phyloP scores from a whole-genome alignment of 1,140 invertebrate genomes.

The Cherax destructor region DNA sequence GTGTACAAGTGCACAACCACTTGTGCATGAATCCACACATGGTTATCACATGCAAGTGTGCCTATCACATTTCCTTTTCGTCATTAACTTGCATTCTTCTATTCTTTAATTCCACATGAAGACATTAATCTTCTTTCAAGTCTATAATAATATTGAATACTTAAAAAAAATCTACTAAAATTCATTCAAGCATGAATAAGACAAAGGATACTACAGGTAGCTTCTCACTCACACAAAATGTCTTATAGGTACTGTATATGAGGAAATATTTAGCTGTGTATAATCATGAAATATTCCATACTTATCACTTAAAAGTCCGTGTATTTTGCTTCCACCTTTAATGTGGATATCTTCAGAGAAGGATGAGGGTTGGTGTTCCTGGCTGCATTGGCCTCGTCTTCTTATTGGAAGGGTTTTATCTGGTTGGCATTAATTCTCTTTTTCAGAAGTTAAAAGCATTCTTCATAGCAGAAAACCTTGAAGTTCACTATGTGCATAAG shows the following conservation, averaged over 20 bases:
- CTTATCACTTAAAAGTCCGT: not conserved
- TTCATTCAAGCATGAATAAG: too few relatives aligned
- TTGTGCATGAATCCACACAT: too few relatives aligned
- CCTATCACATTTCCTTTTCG: too few relatives aligned
- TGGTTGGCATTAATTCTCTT: not conserved
- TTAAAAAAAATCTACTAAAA: too few relatives aligned
- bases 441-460: conserved; percentile 1
- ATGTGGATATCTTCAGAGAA: not conserved
- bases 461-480: not conserved
- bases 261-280: not conserved
- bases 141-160: too few relatives aligned
- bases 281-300: not conserved
- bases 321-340: not conserved
- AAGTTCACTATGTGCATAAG: not conserved
- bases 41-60: too few relatives aligned
- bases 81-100: too few relatives aligned
- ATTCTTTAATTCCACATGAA: too few relatives aligned
- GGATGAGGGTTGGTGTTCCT: not conserved
- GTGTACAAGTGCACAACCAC: too few relatives aligned
- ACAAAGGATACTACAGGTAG: too few relatives aligned
- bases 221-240: not conserved
- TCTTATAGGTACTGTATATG: not conserved
- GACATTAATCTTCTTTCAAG: too few relatives aligned
- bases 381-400: not conserved
- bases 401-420: not conserved